A percentile compares a stretch with the other conserved stretches of the same genome.
Conservation (phyloP, 2,888 invertebrate species). For the Amorpha juglandis region DNA sequence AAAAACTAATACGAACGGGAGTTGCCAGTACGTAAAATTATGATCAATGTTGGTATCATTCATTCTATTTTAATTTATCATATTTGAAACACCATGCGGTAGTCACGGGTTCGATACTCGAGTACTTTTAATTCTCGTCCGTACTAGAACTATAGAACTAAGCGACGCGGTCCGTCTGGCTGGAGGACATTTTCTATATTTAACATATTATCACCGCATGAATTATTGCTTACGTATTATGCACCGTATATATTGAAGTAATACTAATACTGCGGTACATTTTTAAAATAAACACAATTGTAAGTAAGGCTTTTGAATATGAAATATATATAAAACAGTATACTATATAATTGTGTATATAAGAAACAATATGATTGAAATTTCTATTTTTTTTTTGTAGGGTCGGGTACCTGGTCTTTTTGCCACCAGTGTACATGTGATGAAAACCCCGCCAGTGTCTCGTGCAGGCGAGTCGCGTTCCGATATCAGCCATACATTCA, state of each 20-base stretch:
- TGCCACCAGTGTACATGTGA: too few species aligned
- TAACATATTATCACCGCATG: background rate
- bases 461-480: too few species aligned
- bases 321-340: background rate
- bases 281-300: background rate
- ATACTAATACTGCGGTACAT: background rate
- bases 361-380: too few species aligned
- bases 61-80: background rate
- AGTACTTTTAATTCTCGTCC: background rate
- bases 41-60: background rate
- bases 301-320: background rate
- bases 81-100: background rate
- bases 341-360: background rate
- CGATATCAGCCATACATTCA: too few species aligned
- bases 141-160: background rate
- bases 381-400: too few species aligned
- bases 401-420: too few species aligned
- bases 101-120: background rate
- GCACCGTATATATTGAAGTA: background rate
- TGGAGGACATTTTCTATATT: background rate
- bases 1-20: background rate
- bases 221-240: background rate
- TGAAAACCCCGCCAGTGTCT: too few species aligned
- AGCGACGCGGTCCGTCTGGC: constrained; percentile 11
- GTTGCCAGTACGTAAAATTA: background rate